Percentiles rank a stretch among this genome's conserved stretches.
phyloP scores from a whole-genome alignment of 2,113 vertebrate species.

The Suricata suricatta region DNA sequence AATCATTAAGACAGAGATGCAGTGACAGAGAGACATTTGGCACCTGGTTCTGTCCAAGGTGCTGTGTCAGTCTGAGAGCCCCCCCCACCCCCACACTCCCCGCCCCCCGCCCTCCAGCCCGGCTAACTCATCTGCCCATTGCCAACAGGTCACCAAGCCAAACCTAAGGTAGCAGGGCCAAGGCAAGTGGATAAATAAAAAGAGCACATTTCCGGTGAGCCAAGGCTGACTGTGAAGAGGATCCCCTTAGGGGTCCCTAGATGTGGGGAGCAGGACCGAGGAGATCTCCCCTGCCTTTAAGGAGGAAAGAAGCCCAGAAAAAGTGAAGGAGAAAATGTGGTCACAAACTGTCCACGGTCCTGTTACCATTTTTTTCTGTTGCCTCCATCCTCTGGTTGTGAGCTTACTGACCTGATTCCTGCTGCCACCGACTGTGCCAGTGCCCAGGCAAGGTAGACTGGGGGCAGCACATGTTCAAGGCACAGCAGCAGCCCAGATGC shows the following conservation, averaged over 20 bases:
- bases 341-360: not conserved
- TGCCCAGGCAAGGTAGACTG: not conserved
- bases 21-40: not conserved
- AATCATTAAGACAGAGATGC: not conserved
- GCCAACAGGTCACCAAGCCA: not conserved
- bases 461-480: not conserved
- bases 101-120: rapidly evolving
- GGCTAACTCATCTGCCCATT: not conserved
- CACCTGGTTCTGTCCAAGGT: not conserved
- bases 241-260: not conserved
- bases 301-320: not conserved
- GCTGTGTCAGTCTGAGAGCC: not conserved
- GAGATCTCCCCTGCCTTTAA: not conserved
- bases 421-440: not conserved
- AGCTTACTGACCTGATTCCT: too few species aligned
- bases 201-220: not conserved
- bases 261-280: not conserved
- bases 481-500: not conserved
- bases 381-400: too few species aligned
- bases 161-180: not conserved
- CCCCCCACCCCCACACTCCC: too few species aligned
- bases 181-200: not conserved
- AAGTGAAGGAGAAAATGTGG: not conserved
- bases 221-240: too few species aligned
- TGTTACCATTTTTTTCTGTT: not conserved